phyloP scores from a whole-genome alignment of 2,113 vertebrate species.

The Perccottus glenii region DNA sequence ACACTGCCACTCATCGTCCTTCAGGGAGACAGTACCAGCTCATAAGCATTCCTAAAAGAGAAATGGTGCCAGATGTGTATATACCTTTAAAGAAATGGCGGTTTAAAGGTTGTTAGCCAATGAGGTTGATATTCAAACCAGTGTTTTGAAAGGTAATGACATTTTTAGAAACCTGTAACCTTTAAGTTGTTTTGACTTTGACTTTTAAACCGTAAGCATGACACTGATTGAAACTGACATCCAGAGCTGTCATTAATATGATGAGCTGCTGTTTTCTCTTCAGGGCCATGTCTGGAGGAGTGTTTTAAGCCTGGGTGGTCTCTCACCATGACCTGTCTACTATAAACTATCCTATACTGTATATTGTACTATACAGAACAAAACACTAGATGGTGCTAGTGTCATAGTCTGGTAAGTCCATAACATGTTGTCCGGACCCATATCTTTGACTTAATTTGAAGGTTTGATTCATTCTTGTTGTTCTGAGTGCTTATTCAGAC shows the following conservation, averaged over 20 bases:
- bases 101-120: no score
- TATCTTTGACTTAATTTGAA: background rate
- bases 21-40: constrained; percentile 96
- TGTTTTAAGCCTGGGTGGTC: constrained; percentile 97
- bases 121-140: constrained; percentile 94
- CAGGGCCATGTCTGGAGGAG: constrained; percentile 91
- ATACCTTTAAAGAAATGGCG: background rate
- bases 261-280: constrained; percentile 92
- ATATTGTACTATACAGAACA: background rate
- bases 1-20: constrained; percentile 96
- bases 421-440: background rate
- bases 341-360: constrained; percentile 44
- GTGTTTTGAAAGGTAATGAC: no score
- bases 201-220: no score
- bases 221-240: constrained; percentile 99
- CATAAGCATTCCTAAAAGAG: constrained; percentile 95
- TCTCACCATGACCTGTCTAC: constrained; percentile 96
- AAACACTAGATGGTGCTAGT: constrained; percentile 5
- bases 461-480: background rate
- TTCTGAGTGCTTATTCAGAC: no score
- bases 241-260: constrained; percentile 97
- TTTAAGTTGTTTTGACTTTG: background rate
- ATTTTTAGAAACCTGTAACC: no score
- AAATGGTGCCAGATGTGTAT: constrained; percentile 89
- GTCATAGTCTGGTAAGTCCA: background rate